Evolutionary conservation across 2,888 invertebrate species (phyloP), one percentile per base, ranked within the genome.

Genomic region (Clostera curtula): DNA sequence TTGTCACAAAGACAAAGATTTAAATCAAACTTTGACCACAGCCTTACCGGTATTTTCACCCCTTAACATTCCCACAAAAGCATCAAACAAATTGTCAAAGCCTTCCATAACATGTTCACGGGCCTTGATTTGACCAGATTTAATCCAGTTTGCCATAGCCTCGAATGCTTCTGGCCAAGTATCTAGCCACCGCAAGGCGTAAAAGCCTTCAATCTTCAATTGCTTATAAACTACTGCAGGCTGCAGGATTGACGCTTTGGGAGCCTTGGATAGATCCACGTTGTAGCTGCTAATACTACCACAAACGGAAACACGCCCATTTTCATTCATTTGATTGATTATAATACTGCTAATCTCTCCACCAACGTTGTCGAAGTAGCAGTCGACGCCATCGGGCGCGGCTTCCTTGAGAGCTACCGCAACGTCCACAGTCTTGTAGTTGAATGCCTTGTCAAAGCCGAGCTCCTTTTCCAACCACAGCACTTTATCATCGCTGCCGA

Each of bases 361-460:
- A 13, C 90, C 90, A 8, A 90, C 91, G 59, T 91, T 92, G 55
- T 92, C 92, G 56, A 91, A 92, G 55, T 88, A 92, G 49, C 90
- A 89, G 53, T 92, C 91, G 0, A 92, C 70, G 6, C 90, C 91
- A n/a, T 89, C 68, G 0, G 91, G 90, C 3, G 51, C 51, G 3
- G 50, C 52, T 39, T 31, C 21, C 9, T 84, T 85, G 7, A 93
- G 64, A n/a, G 84, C 86, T 22, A 74, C 54, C 1, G 59, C 51
- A n/a, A 88, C 44, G 45, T 89, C 64, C 3, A 66, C 83, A 2
- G 84, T 88, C 61, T 92, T 93, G 63, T 93, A 93, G 71, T 93
- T 93, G 40, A 89, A 87, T 2, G 87, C 90, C 42, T 85, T 72
- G 56, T 93, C 89, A 50, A 92, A 92, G 4, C 88, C 88, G 1